Base-by-base conservation (phyloP, 2,797 vertebrate genomes). In the Tokudaia muenninki region DNA sequence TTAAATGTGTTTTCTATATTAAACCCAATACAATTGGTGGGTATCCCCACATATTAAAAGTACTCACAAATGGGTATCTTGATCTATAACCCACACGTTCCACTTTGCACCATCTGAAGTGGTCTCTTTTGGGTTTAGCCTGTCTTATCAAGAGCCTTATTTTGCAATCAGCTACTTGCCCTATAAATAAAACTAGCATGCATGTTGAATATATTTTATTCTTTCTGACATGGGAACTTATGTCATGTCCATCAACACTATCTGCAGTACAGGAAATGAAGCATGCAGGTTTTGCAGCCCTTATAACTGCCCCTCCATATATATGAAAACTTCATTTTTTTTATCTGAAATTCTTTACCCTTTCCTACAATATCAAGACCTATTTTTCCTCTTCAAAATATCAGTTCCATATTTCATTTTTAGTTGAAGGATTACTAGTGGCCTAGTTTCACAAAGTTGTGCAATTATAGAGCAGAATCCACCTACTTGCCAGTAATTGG, bases 401-500 rank as follows among this genome's bases (percentile, higher is more conserved):
- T 93, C 80, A 90, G 80, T 19, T 75, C 47, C 21, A 4, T 92
- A 97, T 96, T 97, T 97, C 96, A 95, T 91, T 81, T 63, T 31
- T 79, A 97, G 79, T 92, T 95, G 81, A 95, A 97, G 94, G 77
- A 98, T 98, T 78, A 92, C 78, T 61, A 70, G 37, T 95, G 95
- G 96, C 89, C 90, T 52, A 96, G 79, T 96, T 98, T 97, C 77
- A 77, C 89, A 94, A 93, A 95, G 63, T 94, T 95, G 91, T 94
- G 57, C 79, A 90, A 95, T 98, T 98, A 91, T 89, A 74, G 87
- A 96, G 22, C 93, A 97, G 97, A 96, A 97, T 90, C 63, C 91
- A 97, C 97, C 98, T 97, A 79, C 65, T 97, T 97, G 63, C 63
- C 37, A 29, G 91, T 95, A 97, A 98, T 87, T 98, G 88, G 75